Evolutionary conservation across 2,888 invertebrate genomes (phyloP).

Genomic region (Patella pellucida): DNA sequence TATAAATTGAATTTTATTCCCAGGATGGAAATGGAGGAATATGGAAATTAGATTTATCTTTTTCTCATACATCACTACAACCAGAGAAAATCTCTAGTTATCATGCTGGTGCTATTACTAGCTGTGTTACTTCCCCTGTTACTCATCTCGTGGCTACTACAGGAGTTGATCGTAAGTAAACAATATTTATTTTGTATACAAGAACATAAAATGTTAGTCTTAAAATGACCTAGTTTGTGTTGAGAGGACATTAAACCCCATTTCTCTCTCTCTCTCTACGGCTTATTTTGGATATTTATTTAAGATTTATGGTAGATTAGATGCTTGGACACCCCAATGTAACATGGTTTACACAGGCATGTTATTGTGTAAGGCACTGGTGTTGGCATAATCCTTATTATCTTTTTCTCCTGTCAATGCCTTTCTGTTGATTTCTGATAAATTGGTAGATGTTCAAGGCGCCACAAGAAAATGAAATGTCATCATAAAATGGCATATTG

Average conservation of each 20-base stretch:
- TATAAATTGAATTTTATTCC: slow-evolving; percentile 2
- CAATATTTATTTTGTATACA: too few relatives aligned
- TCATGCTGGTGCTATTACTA: slow-evolving; percentile 83
- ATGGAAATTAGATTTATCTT: slow-evolving; percentile 80
- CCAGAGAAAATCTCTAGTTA: slow-evolving; percentile 77
- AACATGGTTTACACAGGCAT: neutral
- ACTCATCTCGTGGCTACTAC: slow-evolving; percentile 81
- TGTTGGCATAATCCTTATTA: neutral
- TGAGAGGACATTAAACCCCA: too few relatives aligned
- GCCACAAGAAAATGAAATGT: too few relatives aligned
- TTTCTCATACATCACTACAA: slow-evolving; percentile 72
- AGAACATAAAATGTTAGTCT: neutral
- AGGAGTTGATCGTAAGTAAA: slow-evolving; percentile 79
- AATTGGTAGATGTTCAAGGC: too few relatives aligned
- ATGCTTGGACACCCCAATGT: neutral
- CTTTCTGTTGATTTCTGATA: too few relatives aligned
- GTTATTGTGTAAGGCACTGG: neutral
- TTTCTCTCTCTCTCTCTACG: too few relatives aligned
- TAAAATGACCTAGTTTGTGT: too few relatives aligned
- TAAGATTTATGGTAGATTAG: too few relatives aligned
- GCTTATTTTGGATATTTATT: neutral
- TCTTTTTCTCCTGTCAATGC: too few relatives aligned
- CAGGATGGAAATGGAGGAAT: slow-evolving; percentile 90
- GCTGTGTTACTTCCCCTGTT: slow-evolving; percentile 80
- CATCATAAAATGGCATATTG: too few relatives aligned